Evolutionary conservation across 1,140 invertebrate genomes (phyloP).

Genomic region (Anastatus disparis): DNA sequence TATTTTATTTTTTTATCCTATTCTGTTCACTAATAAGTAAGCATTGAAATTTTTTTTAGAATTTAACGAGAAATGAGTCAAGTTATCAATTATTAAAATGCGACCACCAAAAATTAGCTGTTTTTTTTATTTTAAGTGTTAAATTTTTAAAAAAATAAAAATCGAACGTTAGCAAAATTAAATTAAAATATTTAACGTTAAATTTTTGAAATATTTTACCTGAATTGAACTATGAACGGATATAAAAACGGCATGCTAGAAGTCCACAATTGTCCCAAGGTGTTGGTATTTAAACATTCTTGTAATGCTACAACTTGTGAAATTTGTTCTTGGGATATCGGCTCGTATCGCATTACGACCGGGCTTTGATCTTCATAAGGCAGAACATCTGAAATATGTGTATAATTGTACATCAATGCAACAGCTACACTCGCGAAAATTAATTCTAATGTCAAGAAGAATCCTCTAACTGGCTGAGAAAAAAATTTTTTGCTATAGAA

Average conservation of each 20-base stretch:
- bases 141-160: too few relatives aligned
- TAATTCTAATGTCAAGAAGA: too few relatives aligned
- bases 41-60: not conserved
- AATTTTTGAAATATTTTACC: slow-evolving; percentile 50
- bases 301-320: slow-evolving; percentile 69
- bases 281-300: slow-evolving; percentile 71
- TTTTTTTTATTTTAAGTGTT: too few relatives aligned
- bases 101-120: too few relatives aligned
- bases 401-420: not conserved
- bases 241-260: slow-evolving; percentile 73
- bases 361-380: not conserved
- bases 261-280: slow-evolving; percentile 71
- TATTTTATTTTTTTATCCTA: too few relatives aligned
- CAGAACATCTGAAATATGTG: slow-evolving; percentile 1
- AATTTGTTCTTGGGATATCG: slow-evolving; percentile 64
- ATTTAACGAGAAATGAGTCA: too few relatives aligned
- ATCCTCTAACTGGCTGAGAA: not conserved
- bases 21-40: too few relatives aligned
- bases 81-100: too few relatives aligned
- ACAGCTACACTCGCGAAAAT: too few relatives aligned
- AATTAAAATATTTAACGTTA: not conserved
- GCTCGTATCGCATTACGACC: slow-evolving; percentile 43
- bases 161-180: too few relatives aligned
- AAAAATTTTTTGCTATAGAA: too few relatives aligned
- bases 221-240: slow-evolving; percentile 74